Conservation (phyloP, 2,888 invertebrate genomes). For the Charanyca ferruginea region DNA sequence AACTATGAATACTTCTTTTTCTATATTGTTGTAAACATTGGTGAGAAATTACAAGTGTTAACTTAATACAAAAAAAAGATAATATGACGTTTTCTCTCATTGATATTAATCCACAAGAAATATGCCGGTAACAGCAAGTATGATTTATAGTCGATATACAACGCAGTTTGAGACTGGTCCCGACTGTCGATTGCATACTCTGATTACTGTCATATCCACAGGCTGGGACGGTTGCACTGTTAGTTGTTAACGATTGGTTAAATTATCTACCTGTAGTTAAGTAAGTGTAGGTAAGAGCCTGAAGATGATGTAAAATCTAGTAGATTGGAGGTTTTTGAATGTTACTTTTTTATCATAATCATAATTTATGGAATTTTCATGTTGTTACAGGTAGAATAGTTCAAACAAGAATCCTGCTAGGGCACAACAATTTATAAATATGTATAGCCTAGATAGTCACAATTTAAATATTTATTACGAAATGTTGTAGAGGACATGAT, state of each 20-base stretch:
- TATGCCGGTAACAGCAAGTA: slow-evolving; percentile 22
- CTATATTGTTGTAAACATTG: no score
- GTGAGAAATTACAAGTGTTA: no score
- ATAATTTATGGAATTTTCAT: no score
- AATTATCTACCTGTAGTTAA: slow-evolving; percentile 13
- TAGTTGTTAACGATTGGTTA: slow-evolving; percentile 12
- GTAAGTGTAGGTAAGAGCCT: background rate
- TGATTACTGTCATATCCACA: slow-evolving; percentile 58
- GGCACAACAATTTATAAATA: no score
- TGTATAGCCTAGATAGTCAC: no score
- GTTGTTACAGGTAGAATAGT: no score
- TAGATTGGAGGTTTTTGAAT: background rate
- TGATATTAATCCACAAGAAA: background rate
- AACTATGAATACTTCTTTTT: no score
- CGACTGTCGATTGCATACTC: slow-evolving; percentile 53
- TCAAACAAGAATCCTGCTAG: no score
- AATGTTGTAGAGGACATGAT: background rate
- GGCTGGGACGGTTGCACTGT: slow-evolving; percentile 38
- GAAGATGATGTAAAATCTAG: background rate
- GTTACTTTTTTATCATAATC: no score
- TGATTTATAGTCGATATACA: slow-evolving; percentile 34
- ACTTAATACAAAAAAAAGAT: no score
- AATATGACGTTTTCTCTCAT: background rate
- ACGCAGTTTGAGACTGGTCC: slow-evolving; percentile 29
- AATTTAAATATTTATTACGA: background rate